Percentiles rank a stretch among this genome's conserved stretches.
Evolutionary conservation across 2,797 vertebrate species (phyloP).

Genomic region (Syndactyla subalaris): DNA sequence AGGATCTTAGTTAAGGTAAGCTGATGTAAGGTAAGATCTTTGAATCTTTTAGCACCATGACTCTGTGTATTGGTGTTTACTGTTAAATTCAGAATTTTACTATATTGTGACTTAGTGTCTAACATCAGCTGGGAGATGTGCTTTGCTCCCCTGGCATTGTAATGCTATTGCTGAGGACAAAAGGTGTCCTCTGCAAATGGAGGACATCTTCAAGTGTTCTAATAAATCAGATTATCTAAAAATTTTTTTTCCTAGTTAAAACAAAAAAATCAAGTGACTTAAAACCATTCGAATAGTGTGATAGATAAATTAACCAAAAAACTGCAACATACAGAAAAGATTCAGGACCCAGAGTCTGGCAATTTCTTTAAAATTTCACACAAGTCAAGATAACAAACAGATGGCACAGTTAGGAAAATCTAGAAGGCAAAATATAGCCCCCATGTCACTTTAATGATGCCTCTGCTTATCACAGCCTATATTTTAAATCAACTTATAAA

Average conservation of each 20-base stretch:
- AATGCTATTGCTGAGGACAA: neutral
- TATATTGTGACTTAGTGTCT: neutral
- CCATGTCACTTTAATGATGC: constrained; percentile 36
- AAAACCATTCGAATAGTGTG: neutral
- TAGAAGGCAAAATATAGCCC: constrained; percentile 50
- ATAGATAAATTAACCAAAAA: neutral
- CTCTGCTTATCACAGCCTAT: constrained; percentile 39
- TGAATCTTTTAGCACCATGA: neutral
- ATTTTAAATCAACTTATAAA: constrained; percentile 59
- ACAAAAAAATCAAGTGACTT: neutral
- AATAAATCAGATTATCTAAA: neutral
- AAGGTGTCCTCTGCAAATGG: neutral
- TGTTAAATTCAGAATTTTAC: neutral
- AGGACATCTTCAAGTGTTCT: neutral
- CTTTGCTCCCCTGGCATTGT: neutral
- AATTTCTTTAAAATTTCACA: constrained; percentile 23
- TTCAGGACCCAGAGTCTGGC: neutral
- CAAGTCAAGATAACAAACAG: constrained; percentile 42
- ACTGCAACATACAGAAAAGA: neutral
- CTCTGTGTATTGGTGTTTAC: neutral
- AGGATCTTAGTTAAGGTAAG: neutral
- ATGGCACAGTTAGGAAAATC: constrained; percentile 49
- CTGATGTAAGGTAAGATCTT: neutral
- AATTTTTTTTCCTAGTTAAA: neutral
- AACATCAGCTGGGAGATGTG: neutral